Evolutionary conservation across 2,113 vertebrate genomes (phyloP), one percentile per base, ranked within the genome.

Genomic region (Nothocercus nigrocapillus): DNA sequence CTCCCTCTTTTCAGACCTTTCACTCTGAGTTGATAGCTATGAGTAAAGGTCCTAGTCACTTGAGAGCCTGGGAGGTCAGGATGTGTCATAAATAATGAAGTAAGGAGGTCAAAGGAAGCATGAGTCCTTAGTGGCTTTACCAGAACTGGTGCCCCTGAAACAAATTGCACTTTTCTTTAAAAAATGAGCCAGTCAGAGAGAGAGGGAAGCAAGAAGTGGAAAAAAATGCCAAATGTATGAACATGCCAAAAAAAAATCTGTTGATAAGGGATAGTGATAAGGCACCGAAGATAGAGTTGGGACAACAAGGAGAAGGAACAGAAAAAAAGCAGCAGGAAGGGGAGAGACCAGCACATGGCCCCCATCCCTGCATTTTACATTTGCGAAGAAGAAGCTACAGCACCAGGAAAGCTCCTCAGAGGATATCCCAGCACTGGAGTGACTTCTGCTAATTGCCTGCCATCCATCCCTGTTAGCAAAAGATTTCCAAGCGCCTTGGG

Each of bases 161-260:
- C 47, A 54, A 83, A 88, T 74, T 88, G 84, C 89, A 97, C 94
- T 89, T 92, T 78, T 44, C 6, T 13, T 45, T 40, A 63, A 78
- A 82, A 63, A 78, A 82, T 80, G 93, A 95, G 90, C 91, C 96
- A 94, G 63, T 82, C 88, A 81, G 88, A 62, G 69, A 94, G 22
- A 90, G 56, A 63, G 21, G 27, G 67, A 82, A 13, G 13, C 38
- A 83, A 74, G 24, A 74, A 88, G 20, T 19, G 36, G 17, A 32
- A 32, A 27, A 14, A 49, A 13, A 47, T 0, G 32, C 63, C 76
- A 87, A 86, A 92, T 44, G 2, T 67, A 68, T 28, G 59, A 91
- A 93, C 86, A 81, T 90, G 85, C 86, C 66, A 92, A 85, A 85
- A 78, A 78, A 51, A 84, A 51, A 84, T 88, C 34, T 1, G 1